Base-by-base conservation (phyloP, 1,140 invertebrate genomes). In the Aplysia californica region DNA sequence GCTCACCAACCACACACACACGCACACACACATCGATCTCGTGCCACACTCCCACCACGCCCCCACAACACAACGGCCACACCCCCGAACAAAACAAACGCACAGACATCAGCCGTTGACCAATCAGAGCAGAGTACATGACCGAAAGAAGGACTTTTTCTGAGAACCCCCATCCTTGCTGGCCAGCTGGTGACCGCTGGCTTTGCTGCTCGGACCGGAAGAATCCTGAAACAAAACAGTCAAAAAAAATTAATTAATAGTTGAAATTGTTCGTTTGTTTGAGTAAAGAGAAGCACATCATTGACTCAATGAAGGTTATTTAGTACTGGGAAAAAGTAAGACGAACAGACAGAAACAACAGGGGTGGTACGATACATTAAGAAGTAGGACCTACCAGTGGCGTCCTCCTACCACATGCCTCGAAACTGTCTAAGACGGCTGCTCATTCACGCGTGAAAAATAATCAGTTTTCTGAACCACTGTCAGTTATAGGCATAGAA, bases 101-200 rank as follows among this genome's bases (percentile, higher is more conserved):
- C n/a, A n/a, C n/a, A n/a, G n/a, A n/a, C n/a, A n/a, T n/a, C n/a
- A n/a, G n/a, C n/a, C n/a, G n/a, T n/a, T n/a, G n/a, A n/a, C n/a
- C n/a, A n/a, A n/a, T 87, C 86, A 87, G 38, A 87, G 81, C 75
- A 87, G 82, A 64, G 78, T 79, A 82, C 86, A 75, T 3, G 70
- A 87, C 74, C 80, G 79, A 84, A 84, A 87, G 55, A 83, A 80
- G 38, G 86, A 83, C 69, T 84, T 86, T 75, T 87, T 86, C 10
- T 79, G 78, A 18, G 79, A 76, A 59, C 75, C 73, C 36, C 75
- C 76, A 41, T 84, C 80, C 74, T 85, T 84, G 58, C 79, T 75
- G 29, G 73, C 68, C 64, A 85, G 78, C 67, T 85, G 80, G 55
- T 83, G 77, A 55, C 80, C 80, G 58, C 81, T 81, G 26, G 78